These are phyloP conservation scores for Taenaris catops DNA, from an alignment of 2,888 invertebrate genomes.

Conservation along the genomic window DNA sequence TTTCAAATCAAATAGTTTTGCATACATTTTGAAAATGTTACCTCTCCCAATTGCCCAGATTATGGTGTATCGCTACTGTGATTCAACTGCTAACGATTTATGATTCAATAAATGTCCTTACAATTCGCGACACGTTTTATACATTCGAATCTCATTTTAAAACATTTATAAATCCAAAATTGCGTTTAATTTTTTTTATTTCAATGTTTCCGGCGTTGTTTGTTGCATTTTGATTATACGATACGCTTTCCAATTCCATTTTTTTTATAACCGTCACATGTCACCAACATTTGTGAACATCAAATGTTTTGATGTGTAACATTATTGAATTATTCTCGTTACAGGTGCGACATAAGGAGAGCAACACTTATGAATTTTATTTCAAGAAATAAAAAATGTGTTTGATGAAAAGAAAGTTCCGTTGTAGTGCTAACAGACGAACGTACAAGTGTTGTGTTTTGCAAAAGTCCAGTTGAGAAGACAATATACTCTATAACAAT, in stretches of 20 bases:
- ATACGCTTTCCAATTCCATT: conserved; percentile 58
- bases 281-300: too few relatives aligned
- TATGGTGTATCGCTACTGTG: conserved; percentile 11
- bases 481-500: conserved; percentile 54
- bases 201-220: too few relatives aligned
- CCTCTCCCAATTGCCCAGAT: too few relatives aligned
- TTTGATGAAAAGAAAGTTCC: conserved; percentile 55
- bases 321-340: conserved; percentile 35
- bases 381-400: conserved; percentile 67
- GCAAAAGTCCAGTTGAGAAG: conserved; percentile 64
- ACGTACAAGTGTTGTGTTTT: conserved; percentile 56
- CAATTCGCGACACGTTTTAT: conserved; percentile 10
- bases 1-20: too few relatives aligned
- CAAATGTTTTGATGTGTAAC: too few relatives aligned
- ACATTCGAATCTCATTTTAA: conserved; percentile 17
- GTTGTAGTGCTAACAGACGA: conserved; percentile 56
- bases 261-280: conserved; percentile 29
- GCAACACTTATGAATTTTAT: conserved; percentile 47
- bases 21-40: too few relatives aligned
- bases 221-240: conserved; percentile 3
- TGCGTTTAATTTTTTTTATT: too few relatives aligned
- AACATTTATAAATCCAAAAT: conserved; percentile 3
- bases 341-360: conserved; percentile 49
- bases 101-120: conserved; percentile 18
- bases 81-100: conserved; percentile 19